Conservation (phyloP, 1,140 invertebrate genomes). For the Meloidogyne hapla region DNA sequence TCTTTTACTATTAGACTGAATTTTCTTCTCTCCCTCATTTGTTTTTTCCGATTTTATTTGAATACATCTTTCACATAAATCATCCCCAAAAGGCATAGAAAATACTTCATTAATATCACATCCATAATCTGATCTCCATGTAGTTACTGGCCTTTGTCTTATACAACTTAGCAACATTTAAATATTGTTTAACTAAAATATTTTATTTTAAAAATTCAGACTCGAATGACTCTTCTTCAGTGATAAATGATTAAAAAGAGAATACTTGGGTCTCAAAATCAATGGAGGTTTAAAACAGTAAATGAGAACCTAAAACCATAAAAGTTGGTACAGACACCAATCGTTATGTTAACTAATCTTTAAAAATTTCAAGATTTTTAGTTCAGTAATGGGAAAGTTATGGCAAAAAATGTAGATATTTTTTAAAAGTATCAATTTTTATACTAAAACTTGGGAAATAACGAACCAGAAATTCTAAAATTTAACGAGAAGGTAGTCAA, state of each 20-base stretch:
- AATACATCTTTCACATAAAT: constrained; percentile 21
- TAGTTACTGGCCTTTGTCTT: constrained; percentile 11
- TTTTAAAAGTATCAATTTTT: too few species aligned
- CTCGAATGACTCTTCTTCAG: neutral
- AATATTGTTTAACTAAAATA: too few species aligned
- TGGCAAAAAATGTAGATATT: too few species aligned
- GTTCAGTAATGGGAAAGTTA: too few species aligned
- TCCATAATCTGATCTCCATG: neutral
- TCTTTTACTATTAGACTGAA: neutral
- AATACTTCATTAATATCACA: constrained; percentile 17
- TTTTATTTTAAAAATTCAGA: neutral
- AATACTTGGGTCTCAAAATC: too few species aligned
- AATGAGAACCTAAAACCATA: neutral
- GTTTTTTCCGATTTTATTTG: constrained; percentile 9
- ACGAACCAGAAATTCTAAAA: too few species aligned
- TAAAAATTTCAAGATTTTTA: too few species aligned
- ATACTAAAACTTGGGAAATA: too few species aligned
- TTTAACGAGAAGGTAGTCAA: too few species aligned
- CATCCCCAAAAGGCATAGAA: constrained; percentile 23
- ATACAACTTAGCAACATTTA: constrained; percentile 27
- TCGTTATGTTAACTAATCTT: too few species aligned
- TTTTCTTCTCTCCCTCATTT: neutral
- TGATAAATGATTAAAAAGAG: too few species aligned
- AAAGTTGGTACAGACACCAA: too few species aligned
- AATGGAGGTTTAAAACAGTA: neutral